These are phyloP conservation scores for Jordanella pulchra DNA, from an alignment of 2,797 vertebrate genomes.

Conservation along the genomic window DNA sequence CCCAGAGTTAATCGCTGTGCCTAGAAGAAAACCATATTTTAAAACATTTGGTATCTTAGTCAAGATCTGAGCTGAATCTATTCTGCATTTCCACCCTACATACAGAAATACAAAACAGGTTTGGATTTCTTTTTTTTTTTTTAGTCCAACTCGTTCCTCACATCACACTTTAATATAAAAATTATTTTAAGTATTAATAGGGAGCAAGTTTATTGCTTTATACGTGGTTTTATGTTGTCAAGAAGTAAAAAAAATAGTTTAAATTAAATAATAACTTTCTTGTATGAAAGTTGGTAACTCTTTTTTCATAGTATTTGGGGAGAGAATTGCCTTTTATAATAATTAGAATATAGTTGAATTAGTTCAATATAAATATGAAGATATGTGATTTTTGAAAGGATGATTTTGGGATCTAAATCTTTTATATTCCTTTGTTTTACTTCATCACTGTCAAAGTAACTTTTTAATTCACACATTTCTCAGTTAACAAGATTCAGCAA, in stretches of 20 bases:
- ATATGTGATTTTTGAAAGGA: neutral
- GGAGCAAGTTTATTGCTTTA: neutral
- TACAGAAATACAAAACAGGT: neutral
- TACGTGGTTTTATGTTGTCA: neutral
- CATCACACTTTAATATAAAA: neutral
- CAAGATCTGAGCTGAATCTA: too few species aligned
- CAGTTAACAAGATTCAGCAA: neutral
- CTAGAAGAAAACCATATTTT: neutral
- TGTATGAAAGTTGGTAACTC: too few species aligned
- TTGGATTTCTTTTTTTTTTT: neutral
- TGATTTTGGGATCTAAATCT: neutral
- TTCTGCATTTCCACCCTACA: neutral
- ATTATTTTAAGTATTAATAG: neutral
- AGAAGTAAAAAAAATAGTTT: neutral
- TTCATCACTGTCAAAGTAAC: neutral
- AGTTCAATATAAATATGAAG: neutral
- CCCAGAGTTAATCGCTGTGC: too few species aligned
- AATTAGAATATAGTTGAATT: neutral
- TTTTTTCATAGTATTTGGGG: too few species aligned
- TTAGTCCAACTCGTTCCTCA: neutral
- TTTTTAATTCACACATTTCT: neutral
- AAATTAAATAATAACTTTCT: neutral
- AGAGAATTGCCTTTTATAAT: too few species aligned
- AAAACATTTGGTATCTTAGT: too few species aligned
- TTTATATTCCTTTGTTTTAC: neutral